Evolutionary conservation across 2,888 invertebrate genomes (phyloP), one percentile per base, ranked within the genome.

Genomic region (Marasmarcha lunaedactyla): DNA sequence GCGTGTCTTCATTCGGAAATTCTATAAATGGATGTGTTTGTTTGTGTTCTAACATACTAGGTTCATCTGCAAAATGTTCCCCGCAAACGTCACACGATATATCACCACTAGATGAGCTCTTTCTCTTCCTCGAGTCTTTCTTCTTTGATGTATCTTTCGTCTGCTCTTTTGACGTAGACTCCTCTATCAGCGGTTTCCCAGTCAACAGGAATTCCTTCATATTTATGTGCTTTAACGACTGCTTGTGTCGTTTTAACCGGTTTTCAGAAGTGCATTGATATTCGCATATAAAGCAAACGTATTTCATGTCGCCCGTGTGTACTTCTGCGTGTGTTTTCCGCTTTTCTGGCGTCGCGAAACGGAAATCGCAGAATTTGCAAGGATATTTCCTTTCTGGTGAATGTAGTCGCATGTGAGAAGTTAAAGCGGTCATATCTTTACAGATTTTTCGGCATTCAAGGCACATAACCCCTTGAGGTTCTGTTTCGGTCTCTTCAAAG

Each of bases 1-100:
- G 79, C 14, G 63, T 77, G 51, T 81, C 81, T 14, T 83, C 84
- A 40, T 76, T 79, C 1, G 81, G 74, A 38, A 84, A 78, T 46
- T 78, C 79, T 37, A 84, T 81, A 43, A 84, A 84, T 0, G 84
- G 84, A 41, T 84, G 84, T 0, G 71, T 77, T 36, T 69, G 63
- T 55, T 84, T 79, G 41, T 84, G 84, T 48, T 69, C 67, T 30
- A 68, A 49, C 84, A 84, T 84, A 25, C 55, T 54, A 38, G 49
- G 51, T 43, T 76, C 71, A 44, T 57, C 66, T 0, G 57, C 37
- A 44, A 81, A 84, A 36, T 51, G 63, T n/a, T 77, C 74, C 11
- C 76, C 77, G 37, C 84, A 84, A 15, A 84, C 68, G 46, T 83
- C 81, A 59, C 84, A 84, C 3, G 30, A 9, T 2, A 30, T 11